Base-by-base conservation (phyloP, 2,113 vertebrate species). In the Glaucomys volans region DNA sequence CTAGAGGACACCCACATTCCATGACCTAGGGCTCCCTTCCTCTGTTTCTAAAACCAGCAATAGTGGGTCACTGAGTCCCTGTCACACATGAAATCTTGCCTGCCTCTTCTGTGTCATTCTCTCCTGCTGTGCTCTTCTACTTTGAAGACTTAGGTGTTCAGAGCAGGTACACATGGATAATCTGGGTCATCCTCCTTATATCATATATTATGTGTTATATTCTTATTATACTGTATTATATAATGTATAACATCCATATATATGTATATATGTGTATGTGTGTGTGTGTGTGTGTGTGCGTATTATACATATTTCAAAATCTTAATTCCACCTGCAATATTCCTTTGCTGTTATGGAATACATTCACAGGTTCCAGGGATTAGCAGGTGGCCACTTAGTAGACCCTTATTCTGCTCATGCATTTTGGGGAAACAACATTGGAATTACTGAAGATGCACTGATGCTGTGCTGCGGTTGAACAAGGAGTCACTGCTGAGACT, bases 21-120 rank as follows among this genome's bases (percentile, higher is more conserved):
- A 37, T 32, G 59, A 30, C 4, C 30, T 35, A 0, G 2, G 1
- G 4, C 9, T 5, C 18, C 22, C 17, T 67, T 16, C 44, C 26
- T 67, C 57, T 12, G 20, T 30, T 40, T 37, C 83, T 22, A 79
- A 79, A 87, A 26, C 16, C 30, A 62, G 10, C 54, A 62, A 52
- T 22, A 40, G 26, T 13, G 47, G 77, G 5, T n/a, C 17, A 37
- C 14, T 5, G 32, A 47, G 37, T 59, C 17, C 22, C 6, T 54
- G 6, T n/a, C 30, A 67, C 3, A 11, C 9, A 40, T 74, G 28
- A 26, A 22, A 3, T 66, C 71, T 90, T 14, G 50, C 26, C 17
- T 13, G 35, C 6, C 20, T 66, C 44, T 71, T 76, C 64, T 66
- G 47, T 35, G 24, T 52, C 26, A 14, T 8, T 10, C 18, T 8